phyloP scores from a whole-genome alignment of 1,140 invertebrate species.

The Drosophila bipectinata region DNA sequence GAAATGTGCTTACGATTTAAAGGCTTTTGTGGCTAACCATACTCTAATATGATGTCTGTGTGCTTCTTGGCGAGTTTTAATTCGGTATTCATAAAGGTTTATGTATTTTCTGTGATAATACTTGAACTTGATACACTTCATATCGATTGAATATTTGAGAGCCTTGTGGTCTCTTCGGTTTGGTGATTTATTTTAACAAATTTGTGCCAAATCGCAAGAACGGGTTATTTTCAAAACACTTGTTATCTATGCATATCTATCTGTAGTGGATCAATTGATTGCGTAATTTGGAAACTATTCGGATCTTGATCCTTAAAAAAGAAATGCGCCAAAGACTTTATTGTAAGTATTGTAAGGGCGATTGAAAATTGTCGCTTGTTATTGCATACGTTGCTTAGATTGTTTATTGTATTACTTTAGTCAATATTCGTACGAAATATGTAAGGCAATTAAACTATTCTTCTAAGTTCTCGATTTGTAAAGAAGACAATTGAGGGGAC shows the following conservation, averaged over 20 bases:
- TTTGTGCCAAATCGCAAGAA: slow-evolving; percentile 24
- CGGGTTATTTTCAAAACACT: slow-evolving; percentile 7
- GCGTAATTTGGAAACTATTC: slow-evolving; percentile 20
- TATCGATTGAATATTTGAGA: slow-evolving; percentile 14
- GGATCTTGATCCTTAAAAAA: slow-evolving; percentile 10
- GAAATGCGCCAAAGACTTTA: slow-evolving; percentile 39
- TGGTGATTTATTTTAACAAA: slow-evolving; percentile 27
- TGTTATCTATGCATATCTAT: slow-evolving; percentile 7
- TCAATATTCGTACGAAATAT: slow-evolving; percentile 42
- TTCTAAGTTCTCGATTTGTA: slow-evolving; percentile 26
- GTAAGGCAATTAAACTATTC: slow-evolving; percentile 56
- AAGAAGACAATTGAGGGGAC: slow-evolving; percentile 72
- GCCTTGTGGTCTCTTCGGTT: not conserved
- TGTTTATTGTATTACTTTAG: slow-evolving; percentile 41
- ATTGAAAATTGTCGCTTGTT: slow-evolving; percentile 62
- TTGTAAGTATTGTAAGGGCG: slow-evolving; percentile 25
- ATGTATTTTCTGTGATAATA: slow-evolving; percentile 56
- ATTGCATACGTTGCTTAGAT: slow-evolving; percentile 73
- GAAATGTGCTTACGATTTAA: slow-evolving; percentile 36
- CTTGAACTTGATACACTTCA: slow-evolving; percentile 46
- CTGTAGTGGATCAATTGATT: not conserved
- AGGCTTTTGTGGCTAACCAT: slow-evolving; percentile 22
- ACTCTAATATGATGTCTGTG: slow-evolving; percentile 45
- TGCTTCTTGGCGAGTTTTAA: slow-evolving; percentile 40
- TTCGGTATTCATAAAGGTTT: slow-evolving; percentile 11